Evolutionary conservation across 2,797 vertebrate species (phyloP).

Genomic region (Gymnopithys bicolor): DNA sequence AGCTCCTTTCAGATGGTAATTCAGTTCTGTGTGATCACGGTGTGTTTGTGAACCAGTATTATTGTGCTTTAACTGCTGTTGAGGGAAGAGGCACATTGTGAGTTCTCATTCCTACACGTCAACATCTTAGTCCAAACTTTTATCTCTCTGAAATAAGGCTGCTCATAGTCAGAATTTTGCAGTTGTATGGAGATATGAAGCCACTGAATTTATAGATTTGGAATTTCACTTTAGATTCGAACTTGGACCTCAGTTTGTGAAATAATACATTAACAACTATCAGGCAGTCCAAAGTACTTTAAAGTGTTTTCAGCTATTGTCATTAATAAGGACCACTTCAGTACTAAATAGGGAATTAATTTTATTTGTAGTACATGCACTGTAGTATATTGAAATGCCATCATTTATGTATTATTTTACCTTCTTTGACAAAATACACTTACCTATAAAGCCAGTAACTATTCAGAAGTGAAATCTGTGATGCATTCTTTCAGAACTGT

Average conservation of each 20-base stretch:
- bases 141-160: not conserved
- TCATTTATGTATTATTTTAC: constrained; percentile 46
- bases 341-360: constrained; percentile 55
- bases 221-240: not conserved
- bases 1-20: not conserved
- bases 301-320: constrained; percentile 6
- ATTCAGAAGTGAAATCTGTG: constrained; percentile 69
- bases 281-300: not conserved
- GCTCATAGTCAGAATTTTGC: not conserved
- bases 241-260: not conserved
- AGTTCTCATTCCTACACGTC: not conserved
- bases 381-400: constrained; percentile 48
- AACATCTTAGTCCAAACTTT: not conserved
- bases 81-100: not conserved
- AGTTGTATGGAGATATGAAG: not conserved
- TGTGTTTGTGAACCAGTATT: not conserved
- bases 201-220: not conserved
- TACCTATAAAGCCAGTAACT: constrained; percentile 71
- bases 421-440: constrained; percentile 71
- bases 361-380: constrained; percentile 47
- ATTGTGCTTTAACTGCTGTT: not conserved
- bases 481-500: constrained; percentile 72
- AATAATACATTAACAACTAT: not conserved
- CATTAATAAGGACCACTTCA: constrained; percentile 61
- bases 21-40: not conserved